Base-by-base conservation (phyloP, 2,888 invertebrate species). In the Chymomyza fuscimana region DNA sequence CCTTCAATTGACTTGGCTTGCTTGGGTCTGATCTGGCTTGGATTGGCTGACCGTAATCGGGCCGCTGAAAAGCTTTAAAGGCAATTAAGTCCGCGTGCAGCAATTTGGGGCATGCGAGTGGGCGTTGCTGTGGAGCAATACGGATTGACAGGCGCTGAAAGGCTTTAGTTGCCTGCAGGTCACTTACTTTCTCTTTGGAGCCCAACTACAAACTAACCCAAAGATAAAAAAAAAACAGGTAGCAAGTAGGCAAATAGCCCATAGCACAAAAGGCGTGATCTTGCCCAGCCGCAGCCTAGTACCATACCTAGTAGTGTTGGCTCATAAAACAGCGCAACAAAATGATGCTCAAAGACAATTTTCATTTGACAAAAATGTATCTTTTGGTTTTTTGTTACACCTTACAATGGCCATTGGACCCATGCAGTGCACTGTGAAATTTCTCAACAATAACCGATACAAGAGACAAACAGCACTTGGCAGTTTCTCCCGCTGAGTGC, bases 401-500 rank as follows among this genome's bases (percentile, higher is more conserved):
- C 87, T 88, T 88, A 79, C 86, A 79, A 80, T 80, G 88, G 51
- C 73, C 29, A 15, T 15, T 19, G 70, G 73, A 75, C 83, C 82
- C 85, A 76, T 83, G 87, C 82, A 69, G 84, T 76, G 84, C 74
- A 86, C 88, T 87, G 77, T 88, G 86, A 87, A 85, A 87, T 77
- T 88, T 87, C 67, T 74, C 77, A 88, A 88, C 84, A 85, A 88
- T 85, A 80, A 69, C 40, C 16, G 32, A 54, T 19, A 58, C 58
- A 58, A 58, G 58, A 19, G 58, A 58, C 58, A 58, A 32, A 46
- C 40, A 46, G 16, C 52, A 15, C 52, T 54, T 74, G 69, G 70
- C 87, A 78, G 82, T 82, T 82, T 80, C 74, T 85, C 87, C 85
- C 87, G 89, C 89, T 82, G 86, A 69, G 87, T 60, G 56, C 66